Conservation (phyloP, 2,888 invertebrate genomes). For the Deilephila porcellus region DNA sequence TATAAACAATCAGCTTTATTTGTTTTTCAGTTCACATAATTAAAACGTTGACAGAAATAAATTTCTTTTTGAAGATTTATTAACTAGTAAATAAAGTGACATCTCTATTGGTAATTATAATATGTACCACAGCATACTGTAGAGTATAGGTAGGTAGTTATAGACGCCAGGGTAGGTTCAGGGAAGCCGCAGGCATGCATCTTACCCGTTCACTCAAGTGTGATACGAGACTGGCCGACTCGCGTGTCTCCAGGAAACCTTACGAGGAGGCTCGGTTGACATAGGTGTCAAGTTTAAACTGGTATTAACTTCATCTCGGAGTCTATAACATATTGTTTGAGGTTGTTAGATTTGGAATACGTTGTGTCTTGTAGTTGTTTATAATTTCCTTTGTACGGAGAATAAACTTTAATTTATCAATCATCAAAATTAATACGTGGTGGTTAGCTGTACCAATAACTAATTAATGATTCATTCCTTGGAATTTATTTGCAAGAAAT, state of each 20-base stretch:
- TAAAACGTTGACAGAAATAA: slow-evolving; percentile 47
- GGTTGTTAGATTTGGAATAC: neutral
- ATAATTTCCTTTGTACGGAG: too few species aligned
- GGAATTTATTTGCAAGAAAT: too few species aligned
- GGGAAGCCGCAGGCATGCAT: slow-evolving; percentile 64
- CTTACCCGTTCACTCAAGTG: slow-evolving; percentile 60
- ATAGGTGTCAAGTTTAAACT: slow-evolving; percentile 40
- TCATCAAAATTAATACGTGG: too few species aligned
- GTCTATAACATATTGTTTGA: slow-evolving; percentile 21
- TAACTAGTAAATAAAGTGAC: neutral
- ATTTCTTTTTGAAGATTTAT: slow-evolving; percentile 16
- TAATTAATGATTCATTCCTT: too few species aligned
- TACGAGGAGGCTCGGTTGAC: slow-evolving; percentile 39
- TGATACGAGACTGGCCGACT: slow-evolving; percentile 63
- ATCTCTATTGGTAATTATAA: neutral
- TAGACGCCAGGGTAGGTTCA: slow-evolving; percentile 1
- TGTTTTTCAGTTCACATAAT: slow-evolving; percentile 65
- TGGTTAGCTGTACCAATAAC: too few species aligned
- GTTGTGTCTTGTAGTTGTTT: too few species aligned
- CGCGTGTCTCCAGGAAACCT: slow-evolving; percentile 65
- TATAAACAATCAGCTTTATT: slow-evolving; percentile 78
- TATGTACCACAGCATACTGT: neutral
- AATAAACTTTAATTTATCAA: too few species aligned
- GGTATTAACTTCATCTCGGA: slow-evolving; percentile 37
- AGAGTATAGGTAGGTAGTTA: neutral